Percentiles rank a stretch among this genome's conserved stretches.
phyloP scores from a whole-genome alignment of 2,888 invertebrate genomes.

The Vanessa cardui region DNA sequence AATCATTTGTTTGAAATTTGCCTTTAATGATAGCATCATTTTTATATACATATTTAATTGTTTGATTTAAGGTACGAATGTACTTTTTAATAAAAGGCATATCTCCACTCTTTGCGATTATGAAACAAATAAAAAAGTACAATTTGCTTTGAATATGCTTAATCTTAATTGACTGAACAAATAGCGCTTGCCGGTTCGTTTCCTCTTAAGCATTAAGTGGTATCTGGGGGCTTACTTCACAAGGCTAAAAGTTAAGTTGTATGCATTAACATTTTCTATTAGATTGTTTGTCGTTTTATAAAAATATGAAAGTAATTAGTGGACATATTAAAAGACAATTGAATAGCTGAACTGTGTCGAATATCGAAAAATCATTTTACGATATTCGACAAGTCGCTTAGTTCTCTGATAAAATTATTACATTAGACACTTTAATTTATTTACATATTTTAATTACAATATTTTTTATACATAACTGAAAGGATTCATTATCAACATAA shows the following conservation, averaged over 20 bases:
- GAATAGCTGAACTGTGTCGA: no score
- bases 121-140: background rate
- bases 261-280: background rate
- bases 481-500: no score
- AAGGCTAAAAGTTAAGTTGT: constrained; percentile 12
- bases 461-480: no score
- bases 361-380: no score
- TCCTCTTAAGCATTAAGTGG: constrained; percentile 24
- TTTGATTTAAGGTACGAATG: background rate
- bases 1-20: background rate
- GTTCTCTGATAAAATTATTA: no score
- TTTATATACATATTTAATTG: background rate
- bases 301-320: no score
- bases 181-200: constrained; percentile 19
- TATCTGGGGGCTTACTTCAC: constrained; percentile 20
- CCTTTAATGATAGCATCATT: no score
- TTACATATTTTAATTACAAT: no score
- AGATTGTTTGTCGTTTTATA: background rate
- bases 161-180: constrained; percentile 21
- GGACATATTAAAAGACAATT: no score
- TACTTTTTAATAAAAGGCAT: background rate
- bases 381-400: no score
- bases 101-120: background rate
- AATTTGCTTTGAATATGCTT: constrained; percentile 12
- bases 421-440: no score